Evolutionary conservation across 2,888 invertebrate species (phyloP), one percentile per base, ranked within the genome.

Genomic region (Gymnosoma rotundatum): DNA sequence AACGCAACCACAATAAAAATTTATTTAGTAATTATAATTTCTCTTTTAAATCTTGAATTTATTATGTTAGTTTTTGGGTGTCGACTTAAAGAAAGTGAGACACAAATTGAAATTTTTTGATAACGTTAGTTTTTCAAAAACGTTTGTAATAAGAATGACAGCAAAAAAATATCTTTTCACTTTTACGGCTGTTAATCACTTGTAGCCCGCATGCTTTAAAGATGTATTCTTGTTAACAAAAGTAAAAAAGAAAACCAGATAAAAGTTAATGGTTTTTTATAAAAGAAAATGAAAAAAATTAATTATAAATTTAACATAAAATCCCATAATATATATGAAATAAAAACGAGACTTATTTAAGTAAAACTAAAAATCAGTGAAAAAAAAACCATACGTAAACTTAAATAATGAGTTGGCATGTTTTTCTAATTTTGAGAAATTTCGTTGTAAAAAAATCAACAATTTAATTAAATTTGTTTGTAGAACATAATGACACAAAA

Each of bases 341-440:
- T 25, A 61, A 52, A 69, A 60, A 25, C 8, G 21, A 21, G 10
- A 48, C 20, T n/a, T 25, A 52, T 50, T 72, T 50, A 12, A 25
- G 16, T 48, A n/a, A 66, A 48, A 38, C 45, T 36, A 8, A 32
- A 32, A 32, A 25, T 25, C 25, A 25, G 48, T 42, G 45, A 38
- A 63, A 52, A 38, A 69, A 61, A 73, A 73, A 78, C 0, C 32
- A 6, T 54, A 2, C 25, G 6, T 12, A 38, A 6, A 52, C 60
- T 2, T 16, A 48, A n/a, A 48, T 61, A 67, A 52, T 81, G 80
- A 63, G 63, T 80, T 60, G 21, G 80, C 83, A 80, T 80, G 67
- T 12, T 61, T 32, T 58, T 48, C 18, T 52, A 9, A 6, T 21
- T 18, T 54, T 63, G 0, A 18, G 6, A 14, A 45, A 45, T n/a